Evolutionary conservation across 2,888 invertebrate species (phyloP).

Genomic region (Saturnia pavonia): DNA sequence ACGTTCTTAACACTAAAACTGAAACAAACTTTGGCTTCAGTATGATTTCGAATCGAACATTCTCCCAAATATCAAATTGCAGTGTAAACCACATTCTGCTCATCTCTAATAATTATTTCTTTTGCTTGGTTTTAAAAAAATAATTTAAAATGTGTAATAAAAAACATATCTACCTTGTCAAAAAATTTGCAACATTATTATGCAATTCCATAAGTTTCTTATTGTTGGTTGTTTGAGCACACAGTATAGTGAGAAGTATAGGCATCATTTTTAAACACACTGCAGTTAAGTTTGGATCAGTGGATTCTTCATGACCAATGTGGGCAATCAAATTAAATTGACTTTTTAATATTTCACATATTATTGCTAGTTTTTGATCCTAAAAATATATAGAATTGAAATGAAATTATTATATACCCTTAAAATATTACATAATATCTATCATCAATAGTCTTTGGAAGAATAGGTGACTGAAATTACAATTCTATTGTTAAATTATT

Average conservation of each 20-base stretch:
- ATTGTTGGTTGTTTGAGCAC: slow-evolving; percentile 79
- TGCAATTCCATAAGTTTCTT: slow-evolving; percentile 86
- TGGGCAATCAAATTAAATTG: slow-evolving; percentile 88
- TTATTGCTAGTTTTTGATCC: slow-evolving; percentile 83
- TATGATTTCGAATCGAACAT: too few species aligned
- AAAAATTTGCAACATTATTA: slow-evolving; percentile 91
- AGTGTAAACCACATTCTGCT: too few species aligned
- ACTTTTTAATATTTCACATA: slow-evolving; percentile 89
- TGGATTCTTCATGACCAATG: slow-evolving; percentile 61
- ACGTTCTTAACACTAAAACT: too few species aligned
- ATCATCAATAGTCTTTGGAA: too few species aligned
- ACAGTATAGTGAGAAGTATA: slow-evolving; percentile 86
- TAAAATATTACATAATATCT: too few species aligned
- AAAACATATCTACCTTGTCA: slow-evolving; percentile 80
- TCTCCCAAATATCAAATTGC: too few species aligned
- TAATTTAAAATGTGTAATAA: not conserved
- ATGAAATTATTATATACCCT: not conserved
- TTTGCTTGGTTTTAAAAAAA: not conserved
- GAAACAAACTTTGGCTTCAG: too few species aligned
- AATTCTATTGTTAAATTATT: too few species aligned
- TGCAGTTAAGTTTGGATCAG: slow-evolving; percentile 85
- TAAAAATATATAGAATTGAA: slow-evolving; percentile 38
- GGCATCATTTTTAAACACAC: slow-evolving; percentile 87
- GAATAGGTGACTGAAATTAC: too few species aligned
- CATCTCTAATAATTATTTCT: not conserved